Base-by-base conservation (phyloP, 2,113 vertebrate genomes). In the Diphyllodes magnificus region DNA sequence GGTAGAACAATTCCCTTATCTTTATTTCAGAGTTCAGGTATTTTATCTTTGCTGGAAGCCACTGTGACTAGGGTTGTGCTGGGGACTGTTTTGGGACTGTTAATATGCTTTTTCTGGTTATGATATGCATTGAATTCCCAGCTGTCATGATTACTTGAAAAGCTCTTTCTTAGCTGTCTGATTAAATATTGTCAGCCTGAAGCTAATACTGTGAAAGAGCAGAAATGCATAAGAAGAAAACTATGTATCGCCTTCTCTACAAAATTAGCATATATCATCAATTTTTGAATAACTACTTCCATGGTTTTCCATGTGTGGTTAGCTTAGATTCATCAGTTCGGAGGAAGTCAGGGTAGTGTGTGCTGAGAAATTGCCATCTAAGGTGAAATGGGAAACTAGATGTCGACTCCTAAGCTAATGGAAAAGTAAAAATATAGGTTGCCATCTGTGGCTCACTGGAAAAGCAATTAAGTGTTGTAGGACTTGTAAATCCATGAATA, bases 391-490 rank as follows among this genome's bases (percentile, higher is more conserved):
- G 37, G 22, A 72, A 83, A 57, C 17, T 31, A 76, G 79, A 35
- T 1, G 0, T 53, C 3, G 6, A 15, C 13, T 51, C 10, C 9
- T 63, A 10, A 3, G 5, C 15, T 51, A 56, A 24, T 28, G 28
- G 16, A 56, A 64, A 75, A 60, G 7, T 31, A 9, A 66, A 66
- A 66, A 53, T 4, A 3, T 27, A 16, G 5, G 4, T 28, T 71
- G 27, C 3, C 27, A 33, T 69, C 20, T 45, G 1, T 39, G 50
- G 14, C 64, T 70, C 20, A 24, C 25, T 75, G 44, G 44, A 65
- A 88, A 80, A 86, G 14, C 54, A 68, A 12, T 54, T 21, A 68
- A 64, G 15, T 47, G 16, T 44, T 71, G 3, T 44, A 64, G 39
- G 13, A 54, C 15, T 65, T 81, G 15, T n/a, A 72, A 72, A 65